A percentile compares a stretch with the other conserved stretches of the same genome.
phyloP scores from a whole-genome alignment of 2,797 vertebrate genomes.

The Prionace glauca region DNA sequence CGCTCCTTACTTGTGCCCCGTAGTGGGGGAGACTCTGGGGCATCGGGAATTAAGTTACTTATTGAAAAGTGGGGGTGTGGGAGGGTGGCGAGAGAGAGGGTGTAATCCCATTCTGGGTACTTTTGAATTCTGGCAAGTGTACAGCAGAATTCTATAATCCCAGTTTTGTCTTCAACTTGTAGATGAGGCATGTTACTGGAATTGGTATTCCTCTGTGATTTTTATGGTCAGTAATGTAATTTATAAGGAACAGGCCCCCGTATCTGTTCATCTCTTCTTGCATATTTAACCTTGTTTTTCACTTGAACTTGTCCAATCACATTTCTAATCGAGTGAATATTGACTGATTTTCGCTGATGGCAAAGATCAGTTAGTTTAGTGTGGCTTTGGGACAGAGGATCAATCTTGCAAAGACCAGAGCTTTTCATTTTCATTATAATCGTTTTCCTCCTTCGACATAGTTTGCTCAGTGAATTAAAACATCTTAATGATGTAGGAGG shows the following conservation, averaged over 20 bases:
- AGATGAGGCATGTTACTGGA: too few species aligned
- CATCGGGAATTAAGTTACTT: neutral
- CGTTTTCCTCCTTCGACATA: neutral
- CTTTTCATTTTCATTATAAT: neutral
- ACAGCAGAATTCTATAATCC: neutral
- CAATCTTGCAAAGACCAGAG: neutral
- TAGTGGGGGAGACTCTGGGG: neutral
- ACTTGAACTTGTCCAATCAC: neutral
- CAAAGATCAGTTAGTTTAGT: neutral
- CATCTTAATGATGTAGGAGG: neutral
- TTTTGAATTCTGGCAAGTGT: neutral
- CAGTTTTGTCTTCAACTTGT: neutral
- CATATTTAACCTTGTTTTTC: neutral
- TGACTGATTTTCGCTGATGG: neutral
- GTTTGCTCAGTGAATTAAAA: neutral
- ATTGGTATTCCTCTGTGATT: neutral
- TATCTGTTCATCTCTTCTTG: neutral
- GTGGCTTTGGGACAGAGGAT: neutral
- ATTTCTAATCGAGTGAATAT: neutral
- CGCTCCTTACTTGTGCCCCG: neutral
- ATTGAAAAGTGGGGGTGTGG: neutral
- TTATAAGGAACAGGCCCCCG: neutral
- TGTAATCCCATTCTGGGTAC: neutral
- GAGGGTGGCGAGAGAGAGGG: neutral
- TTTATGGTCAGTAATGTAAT: neutral